These are phyloP conservation scores for Idaea dimidiata DNA, from an alignment of 2,888 invertebrate genomes.

Conservation along the genomic window DNA sequence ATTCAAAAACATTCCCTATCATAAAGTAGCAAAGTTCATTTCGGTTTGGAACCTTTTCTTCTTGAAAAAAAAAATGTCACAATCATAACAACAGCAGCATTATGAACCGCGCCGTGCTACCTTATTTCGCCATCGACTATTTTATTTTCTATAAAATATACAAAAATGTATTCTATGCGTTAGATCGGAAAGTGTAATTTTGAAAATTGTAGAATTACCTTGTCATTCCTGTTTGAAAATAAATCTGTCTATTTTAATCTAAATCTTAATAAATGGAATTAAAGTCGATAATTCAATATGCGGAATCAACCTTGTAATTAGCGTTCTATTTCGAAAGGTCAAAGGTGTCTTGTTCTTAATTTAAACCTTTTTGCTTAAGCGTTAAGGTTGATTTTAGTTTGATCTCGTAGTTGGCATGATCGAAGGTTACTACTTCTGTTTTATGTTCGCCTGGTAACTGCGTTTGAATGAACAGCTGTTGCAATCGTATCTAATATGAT, in stretches of 20 bases:
- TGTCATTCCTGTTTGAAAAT: not conserved
- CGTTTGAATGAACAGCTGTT: constrained; percentile 2
- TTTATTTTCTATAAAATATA: not conserved
- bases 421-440: constrained; percentile 16
- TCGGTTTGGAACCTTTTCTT: not conserved
- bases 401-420: constrained; percentile 10
- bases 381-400: constrained; percentile 14
- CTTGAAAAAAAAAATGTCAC: not conserved
- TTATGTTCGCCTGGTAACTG: constrained; percentile 35
- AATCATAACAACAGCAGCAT: not conserved
- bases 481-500: not conserved
- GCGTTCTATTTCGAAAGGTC: constrained; percentile 3
- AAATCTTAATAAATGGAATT: not conserved
- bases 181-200: not conserved
- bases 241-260: not conserved
- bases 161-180: not conserved
- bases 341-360: not conserved
- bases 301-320: not conserved
- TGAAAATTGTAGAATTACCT: not conserved
- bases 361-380: not conserved
- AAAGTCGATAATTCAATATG: not conserved
- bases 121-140: not conserved
- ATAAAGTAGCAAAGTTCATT: not conserved
- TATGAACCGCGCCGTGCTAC: not conserved
- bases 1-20: not conserved